Evolutionary conservation across 1,140 invertebrate species (phyloP), one percentile per base, ranked within the genome.

Genomic region (Colletes latitarsis): DNA sequence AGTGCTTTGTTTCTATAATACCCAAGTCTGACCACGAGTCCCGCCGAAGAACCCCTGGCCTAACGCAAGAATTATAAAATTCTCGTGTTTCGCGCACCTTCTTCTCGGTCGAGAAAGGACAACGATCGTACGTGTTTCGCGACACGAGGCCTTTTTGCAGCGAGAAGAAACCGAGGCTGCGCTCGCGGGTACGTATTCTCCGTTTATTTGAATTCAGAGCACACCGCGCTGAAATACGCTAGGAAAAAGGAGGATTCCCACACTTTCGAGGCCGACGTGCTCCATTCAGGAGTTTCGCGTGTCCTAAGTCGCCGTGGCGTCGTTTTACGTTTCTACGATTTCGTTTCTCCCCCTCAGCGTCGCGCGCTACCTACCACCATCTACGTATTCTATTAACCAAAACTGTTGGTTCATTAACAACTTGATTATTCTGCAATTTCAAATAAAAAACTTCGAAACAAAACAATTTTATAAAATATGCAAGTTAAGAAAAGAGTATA

Each of bases 131-230:
- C 78, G 71, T 78, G 76, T 78, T n/a, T 15, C 76, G 76, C 63
- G 71, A 75, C 74, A 67, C 71, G 70, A 60, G 60, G 15, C 63
- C 60, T 80, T 80, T 74, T 80, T 80, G 78, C 78, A 58, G 41
- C 43, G 0, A 6, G 15, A 67, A 43, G 63, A 60, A 49, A 21
- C 19, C 10, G 43, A 14, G 43, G 21, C 43, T 64, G 46, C 10
- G 46, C 21, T 19, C 21, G 66, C 43, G 57, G 64, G 19, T 8
- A 52, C 21, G 63, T 64, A 73, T 52, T 41, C 55, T 15, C 53
- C 72, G 55, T 75, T 72, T 80, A 80, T 80, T 80, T 80, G 78
- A 80, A 80, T 80, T 80, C 78, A 80, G 78, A 67, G 72, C 78
- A 80, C 78, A 75, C 21, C 53, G 14, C 43, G 78, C 55, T 80